phyloP scores from a whole-genome alignment of 2,888 invertebrate genomes.

The Tenthredo amoena region DNA sequence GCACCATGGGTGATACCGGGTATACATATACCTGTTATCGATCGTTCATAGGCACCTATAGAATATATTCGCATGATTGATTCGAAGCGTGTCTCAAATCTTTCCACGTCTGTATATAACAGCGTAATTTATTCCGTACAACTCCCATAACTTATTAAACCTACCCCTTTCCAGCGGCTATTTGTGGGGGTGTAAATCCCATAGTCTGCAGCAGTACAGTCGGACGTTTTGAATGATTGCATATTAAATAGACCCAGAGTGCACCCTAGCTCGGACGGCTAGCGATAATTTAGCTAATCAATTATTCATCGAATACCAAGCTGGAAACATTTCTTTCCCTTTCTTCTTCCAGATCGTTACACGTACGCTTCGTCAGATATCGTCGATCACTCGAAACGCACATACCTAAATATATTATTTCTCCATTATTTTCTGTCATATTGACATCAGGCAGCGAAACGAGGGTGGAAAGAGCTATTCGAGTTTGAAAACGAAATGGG shows the following conservation, averaged over 20 bases:
- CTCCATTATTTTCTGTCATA: not conserved
- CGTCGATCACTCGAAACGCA: not conserved
- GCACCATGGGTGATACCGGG: not conserved
- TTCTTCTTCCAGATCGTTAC: not conserved
- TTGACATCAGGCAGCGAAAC: not conserved
- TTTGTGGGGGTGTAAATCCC: not conserved
- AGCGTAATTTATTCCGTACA: not conserved
- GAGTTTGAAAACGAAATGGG: not conserved
- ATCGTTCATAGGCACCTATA: not conserved
- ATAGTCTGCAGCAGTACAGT: not conserved
- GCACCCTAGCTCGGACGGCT: not conserved
- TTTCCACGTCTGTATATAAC: not conserved
- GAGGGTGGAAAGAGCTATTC: not conserved
- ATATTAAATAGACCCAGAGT: not conserved
- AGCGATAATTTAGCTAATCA: not conserved
- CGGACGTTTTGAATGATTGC: not conserved
- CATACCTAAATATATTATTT: too few species aligned
- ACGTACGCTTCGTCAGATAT: not conserved
- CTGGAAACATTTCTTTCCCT: not conserved
- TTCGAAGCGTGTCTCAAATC: not conserved
- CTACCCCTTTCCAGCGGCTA: not conserved
- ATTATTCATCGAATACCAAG: too few species aligned
- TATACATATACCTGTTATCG: not conserved
- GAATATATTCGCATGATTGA: not conserved
- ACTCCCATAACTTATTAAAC: not conserved